Evolutionary conservation across 2,888 invertebrate genomes (phyloP), one percentile per base, ranked within the genome.

Genomic region (Lasioglossum lativentre): DNA sequence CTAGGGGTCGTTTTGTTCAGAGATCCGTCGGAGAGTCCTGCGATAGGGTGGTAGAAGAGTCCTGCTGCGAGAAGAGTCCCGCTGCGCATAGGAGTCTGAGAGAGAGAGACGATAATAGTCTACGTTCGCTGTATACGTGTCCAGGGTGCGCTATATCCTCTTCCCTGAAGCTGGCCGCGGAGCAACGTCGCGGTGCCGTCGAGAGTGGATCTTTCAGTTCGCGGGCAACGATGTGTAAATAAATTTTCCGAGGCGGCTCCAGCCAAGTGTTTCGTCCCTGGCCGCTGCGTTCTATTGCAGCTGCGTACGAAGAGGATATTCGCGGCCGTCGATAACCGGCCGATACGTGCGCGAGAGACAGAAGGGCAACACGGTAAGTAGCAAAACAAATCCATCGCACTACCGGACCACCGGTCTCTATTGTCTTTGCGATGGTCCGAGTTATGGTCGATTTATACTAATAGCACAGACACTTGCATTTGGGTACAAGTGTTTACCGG

Each of bases 351-450:
- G n/a, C n/a, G n/a, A n/a, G n/a, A n/a, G n/a, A n/a, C n/a, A n/a
- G n/a, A 23, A 45, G 77, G 47, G 34, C 79, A 70, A 63, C 68
- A 47, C 73, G 86, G 87, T 87, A 75, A 87, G 86, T 86, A 87
- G 27, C 80, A 78, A 86, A 86, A 83, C 81, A 86, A 87, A 86
- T 76, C 34, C 70, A 8, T 23, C 68, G 8, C 52, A 19, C 27
- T 14, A 12, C 12, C 52, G 63, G 0, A 30, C 27, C 12, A 12
- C 14, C 59, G 59, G 59, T 30, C 8, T 16, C 27, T 16, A n/a
- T n/a, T n/a, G n/a, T n/a, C n/a, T n/a, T n/a, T n/a, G n/a, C n/a
- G n/a, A n/a, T n/a, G n/a, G n/a, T n/a, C n/a, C n/a, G n/a, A n/a
- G n/a, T n/a, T n/a, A n/a, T n/a, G n/a, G n/a, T n/a, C n/a, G n/a